These are phyloP conservation scores for Macropus fuliginosus DNA, from an alignment of 2,797 vertebrate genomes.

Conservation along the genomic window DNA sequence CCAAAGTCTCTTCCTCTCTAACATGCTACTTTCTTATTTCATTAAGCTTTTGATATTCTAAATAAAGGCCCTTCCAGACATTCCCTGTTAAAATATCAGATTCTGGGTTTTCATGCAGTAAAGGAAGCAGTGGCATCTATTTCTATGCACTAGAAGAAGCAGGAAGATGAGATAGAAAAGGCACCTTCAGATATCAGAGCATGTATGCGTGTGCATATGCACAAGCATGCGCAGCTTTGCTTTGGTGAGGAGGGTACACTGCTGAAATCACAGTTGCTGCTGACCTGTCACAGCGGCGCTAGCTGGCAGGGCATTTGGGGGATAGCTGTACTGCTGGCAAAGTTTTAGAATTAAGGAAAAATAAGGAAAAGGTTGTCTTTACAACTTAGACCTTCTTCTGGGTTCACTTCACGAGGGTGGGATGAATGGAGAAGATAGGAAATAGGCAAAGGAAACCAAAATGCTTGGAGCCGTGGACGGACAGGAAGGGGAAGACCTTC, in stretches of 20 bases:
- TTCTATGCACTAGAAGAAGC: slow-evolving; percentile 25
- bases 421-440: background rate
- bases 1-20: background rate
- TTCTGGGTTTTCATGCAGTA: background rate
- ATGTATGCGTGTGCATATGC: background rate
- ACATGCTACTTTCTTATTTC: background rate
- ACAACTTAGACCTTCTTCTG: background rate
- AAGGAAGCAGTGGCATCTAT: background rate
- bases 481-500: background rate
- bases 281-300: background rate
- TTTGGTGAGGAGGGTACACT: slow-evolving; percentile 44
- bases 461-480: background rate
- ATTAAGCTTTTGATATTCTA: background rate
- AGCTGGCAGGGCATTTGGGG: background rate
- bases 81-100: background rate
- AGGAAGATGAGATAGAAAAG: background rate
- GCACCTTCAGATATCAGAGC: accelerated
- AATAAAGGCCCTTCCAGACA: background rate
- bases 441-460: background rate
- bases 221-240: background rate
- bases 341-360: background rate
- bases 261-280: background rate
- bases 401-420: background rate
- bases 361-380: background rate
- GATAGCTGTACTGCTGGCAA: background rate